Conservation (phyloP, 2,113 vertebrate genomes). For the Spea multiplicata region DNA sequence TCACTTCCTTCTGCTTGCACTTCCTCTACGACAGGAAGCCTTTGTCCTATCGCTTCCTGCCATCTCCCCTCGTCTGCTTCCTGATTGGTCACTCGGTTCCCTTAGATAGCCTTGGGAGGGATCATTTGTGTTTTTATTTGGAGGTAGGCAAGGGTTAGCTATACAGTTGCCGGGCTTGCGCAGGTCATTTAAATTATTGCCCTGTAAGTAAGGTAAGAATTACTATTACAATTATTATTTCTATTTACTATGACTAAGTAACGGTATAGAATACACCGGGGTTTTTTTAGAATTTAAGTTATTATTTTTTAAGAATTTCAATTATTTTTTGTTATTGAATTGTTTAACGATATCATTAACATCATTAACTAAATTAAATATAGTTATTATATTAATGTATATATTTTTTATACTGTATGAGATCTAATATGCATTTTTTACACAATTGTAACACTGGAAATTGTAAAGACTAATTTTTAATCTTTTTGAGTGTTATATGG, state of each 20-base stretch:
- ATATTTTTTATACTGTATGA: no score
- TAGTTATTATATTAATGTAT: no score
- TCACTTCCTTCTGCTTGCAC: slow-evolving; percentile 38
- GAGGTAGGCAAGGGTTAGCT: neutral
- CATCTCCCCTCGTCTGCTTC: slow-evolving; percentile 39
- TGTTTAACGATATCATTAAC: no score
- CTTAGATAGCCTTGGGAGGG: slow-evolving; percentile 20
- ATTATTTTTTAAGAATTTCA: no score
- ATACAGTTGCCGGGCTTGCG: slow-evolving; percentile 10
- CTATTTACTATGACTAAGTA: neutral
- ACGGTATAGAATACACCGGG: no score
- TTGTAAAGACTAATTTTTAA: no score
- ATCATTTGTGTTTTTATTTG: slow-evolving; percentile 41
- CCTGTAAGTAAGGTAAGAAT: neutral
- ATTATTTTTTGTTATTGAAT: no score
- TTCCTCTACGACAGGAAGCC: slow-evolving; percentile 23
- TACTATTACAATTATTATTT: neutral
- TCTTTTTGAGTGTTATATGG: no score
- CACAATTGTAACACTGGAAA: no score
- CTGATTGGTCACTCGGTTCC: slow-evolving; percentile 30
- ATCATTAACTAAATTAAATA: no score
- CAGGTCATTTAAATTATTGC: neutral
- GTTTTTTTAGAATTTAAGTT: no score
- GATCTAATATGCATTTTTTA: no score
- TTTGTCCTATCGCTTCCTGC: slow-evolving; percentile 46